phyloP scores from a whole-genome alignment of 2,113 vertebrate species.

The Gallinago undulata region DNA sequence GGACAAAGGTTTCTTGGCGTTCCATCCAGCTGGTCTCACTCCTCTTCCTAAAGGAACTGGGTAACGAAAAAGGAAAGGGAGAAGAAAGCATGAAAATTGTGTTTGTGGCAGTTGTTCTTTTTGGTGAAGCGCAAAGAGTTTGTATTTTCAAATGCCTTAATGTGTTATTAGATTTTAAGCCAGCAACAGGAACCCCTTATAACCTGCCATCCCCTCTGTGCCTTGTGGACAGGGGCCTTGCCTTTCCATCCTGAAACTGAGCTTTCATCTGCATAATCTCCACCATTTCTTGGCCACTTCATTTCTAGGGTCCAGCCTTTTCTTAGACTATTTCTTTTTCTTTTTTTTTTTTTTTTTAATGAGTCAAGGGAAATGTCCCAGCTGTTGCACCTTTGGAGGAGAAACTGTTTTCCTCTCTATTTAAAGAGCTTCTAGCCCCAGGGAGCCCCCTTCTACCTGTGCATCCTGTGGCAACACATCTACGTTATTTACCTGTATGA shows the following conservation, averaged over 20 bases:
- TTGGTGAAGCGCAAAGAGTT: neutral
- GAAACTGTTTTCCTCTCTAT: neutral
- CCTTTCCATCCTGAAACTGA: neutral
- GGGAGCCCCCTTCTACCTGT: neutral
- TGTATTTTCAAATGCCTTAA: neutral
- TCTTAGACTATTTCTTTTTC: neutral
- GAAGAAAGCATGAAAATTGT: neutral
- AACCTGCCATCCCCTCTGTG: neutral
- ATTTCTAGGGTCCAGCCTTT: neutral
- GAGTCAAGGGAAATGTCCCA: neutral
- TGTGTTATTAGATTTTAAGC: neutral
- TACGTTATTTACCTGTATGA: neutral
- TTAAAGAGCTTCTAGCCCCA: neutral
- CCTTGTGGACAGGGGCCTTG: neutral
- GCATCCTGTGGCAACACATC: neutral
- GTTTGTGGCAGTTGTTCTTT: neutral
- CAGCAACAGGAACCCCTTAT: neutral
- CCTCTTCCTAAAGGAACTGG: neutral
- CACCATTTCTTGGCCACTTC: neutral
- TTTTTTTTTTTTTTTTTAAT: neutral
- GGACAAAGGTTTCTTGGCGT: neutral
- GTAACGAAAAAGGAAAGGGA: neutral
- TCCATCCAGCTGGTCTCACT: neutral
- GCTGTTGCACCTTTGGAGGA: neutral
- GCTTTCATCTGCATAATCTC: neutral